Evolutionary conservation across 2,113 vertebrate genomes (phyloP).

Genomic region (Potamarius usumacintae): DNA sequence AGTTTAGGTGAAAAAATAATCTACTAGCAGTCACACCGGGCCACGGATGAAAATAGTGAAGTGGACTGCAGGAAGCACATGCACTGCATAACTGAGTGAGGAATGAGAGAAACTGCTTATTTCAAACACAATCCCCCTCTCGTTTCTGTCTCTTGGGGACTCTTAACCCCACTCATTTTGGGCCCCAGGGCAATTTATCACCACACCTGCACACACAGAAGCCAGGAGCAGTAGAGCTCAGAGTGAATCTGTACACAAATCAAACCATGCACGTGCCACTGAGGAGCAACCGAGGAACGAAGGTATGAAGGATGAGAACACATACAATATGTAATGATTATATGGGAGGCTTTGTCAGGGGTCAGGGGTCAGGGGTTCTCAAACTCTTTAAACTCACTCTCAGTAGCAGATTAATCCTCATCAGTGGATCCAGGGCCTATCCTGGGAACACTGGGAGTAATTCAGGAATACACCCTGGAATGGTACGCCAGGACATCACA

Average conservation of each 20-base stretch:
- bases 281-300: not conserved
- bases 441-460: not conserved
- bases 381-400: not conserved
- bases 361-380: not conserved
- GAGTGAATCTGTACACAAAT: conserved; percentile 7
- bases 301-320: not conserved
- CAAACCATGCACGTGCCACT: not conserved
- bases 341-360: too few species aligned
- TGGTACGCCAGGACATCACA: not conserved
- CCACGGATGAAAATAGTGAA: not conserved
- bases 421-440: not conserved
- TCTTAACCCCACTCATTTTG: conserved; percentile 38
- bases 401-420: not conserved
- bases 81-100: conserved; percentile 30
- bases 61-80: not conserved
- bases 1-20: not conserved
- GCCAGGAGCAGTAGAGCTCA: not conserved
- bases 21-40: conserved; percentile 31
- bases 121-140: conserved; percentile 48
- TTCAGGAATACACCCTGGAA: not conserved
- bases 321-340: not conserved
- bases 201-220: conserved; percentile 38
- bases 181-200: conserved; percentile 31
- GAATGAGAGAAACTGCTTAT: conserved; percentile 53
- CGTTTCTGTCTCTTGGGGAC: conserved; percentile 39